phyloP scores from a whole-genome alignment of 2,888 invertebrate genomes.

The Drosophila tanythrix region DNA sequence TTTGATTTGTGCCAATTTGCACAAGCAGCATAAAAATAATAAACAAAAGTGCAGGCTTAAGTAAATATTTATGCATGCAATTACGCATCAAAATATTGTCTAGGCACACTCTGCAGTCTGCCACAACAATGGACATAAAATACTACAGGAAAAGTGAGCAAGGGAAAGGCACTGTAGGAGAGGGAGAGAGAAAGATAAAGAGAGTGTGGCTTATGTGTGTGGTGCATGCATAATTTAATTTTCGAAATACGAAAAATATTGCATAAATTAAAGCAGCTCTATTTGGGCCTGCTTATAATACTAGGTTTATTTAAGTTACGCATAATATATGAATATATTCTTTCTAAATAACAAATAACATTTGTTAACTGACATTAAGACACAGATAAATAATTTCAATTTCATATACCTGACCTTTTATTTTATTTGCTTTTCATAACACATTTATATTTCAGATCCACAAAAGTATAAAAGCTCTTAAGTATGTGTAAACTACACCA shows the following conservation, averaged over 20 bases:
- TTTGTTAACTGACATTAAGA: background rate
- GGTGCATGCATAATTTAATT: constrained; percentile 41
- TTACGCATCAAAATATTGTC: constrained; percentile 56
- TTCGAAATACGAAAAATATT: constrained; percentile 4
- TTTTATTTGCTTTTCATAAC: background rate
- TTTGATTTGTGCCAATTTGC: constrained; percentile 63
- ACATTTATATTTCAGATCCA: background rate
- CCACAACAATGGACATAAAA: constrained; percentile 3
- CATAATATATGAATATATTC: background rate
- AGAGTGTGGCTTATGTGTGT: constrained; percentile 3
- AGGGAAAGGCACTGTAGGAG: constrained; percentile 5
- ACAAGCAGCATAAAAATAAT: constrained; percentile 38
- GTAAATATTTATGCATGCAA: constrained; percentile 68
- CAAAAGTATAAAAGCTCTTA: background rate
- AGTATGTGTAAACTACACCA: background rate
- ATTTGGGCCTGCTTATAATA: background rate
- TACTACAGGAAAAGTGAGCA: constrained; percentile 14
- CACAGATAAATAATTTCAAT: background rate
- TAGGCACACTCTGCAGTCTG: constrained; percentile 11
- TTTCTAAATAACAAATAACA: background rate
- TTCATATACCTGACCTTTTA: background rate
- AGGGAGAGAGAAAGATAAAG: background rate
- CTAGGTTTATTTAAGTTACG: background rate
- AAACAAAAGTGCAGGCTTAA: constrained; percentile 66
- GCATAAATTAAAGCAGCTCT: background rate